Percentiles rank a stretch among this genome's conserved stretches.
These are phyloP conservation scores for Cheirogaleus major DNA, from an alignment of 2,797 vertebrate genomes.

Conservation along the genomic window DNA sequence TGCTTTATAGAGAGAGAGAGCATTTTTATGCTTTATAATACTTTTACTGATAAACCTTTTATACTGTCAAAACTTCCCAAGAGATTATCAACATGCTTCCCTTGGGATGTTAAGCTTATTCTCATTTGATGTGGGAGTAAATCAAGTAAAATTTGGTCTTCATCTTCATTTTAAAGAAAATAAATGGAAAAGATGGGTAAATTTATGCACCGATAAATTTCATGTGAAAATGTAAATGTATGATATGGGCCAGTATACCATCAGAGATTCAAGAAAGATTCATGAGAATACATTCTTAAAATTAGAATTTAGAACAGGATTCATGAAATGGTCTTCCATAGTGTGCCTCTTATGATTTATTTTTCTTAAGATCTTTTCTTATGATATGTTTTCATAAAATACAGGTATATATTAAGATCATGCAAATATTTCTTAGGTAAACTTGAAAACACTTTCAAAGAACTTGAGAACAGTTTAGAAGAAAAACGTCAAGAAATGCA, in stretches of 20 bases:
- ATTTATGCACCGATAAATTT: not conserved
- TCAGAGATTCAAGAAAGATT: not conserved
- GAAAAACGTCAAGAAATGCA: not conserved
- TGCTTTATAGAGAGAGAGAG: not conserved
- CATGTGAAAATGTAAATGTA: not conserved
- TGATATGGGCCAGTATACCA: not conserved
- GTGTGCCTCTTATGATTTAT: not conserved
- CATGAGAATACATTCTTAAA: not conserved
- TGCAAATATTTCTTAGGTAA: not conserved
- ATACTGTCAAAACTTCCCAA: not conserved
- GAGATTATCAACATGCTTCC: not conserved
- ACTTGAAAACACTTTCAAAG: not conserved
- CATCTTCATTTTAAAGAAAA: not conserved
- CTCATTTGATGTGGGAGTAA: slow-evolving; percentile 21
- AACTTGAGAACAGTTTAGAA: not conserved
- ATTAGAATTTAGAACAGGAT: not conserved
- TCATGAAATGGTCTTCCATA: not conserved
- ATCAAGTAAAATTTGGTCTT: not conserved
- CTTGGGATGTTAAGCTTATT: not conserved
- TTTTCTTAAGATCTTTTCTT: not conserved
- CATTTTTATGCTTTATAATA: not conserved
- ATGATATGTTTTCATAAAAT: not conserved
- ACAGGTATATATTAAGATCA: not conserved
- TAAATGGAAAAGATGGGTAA: not conserved
- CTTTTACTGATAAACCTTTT: not conserved